These are phyloP conservation scores for Stichopus chloronotus DNA, from an alignment of 35 echinoderm and acorn worm genomes.

Conservation along the genomic window DNA sequence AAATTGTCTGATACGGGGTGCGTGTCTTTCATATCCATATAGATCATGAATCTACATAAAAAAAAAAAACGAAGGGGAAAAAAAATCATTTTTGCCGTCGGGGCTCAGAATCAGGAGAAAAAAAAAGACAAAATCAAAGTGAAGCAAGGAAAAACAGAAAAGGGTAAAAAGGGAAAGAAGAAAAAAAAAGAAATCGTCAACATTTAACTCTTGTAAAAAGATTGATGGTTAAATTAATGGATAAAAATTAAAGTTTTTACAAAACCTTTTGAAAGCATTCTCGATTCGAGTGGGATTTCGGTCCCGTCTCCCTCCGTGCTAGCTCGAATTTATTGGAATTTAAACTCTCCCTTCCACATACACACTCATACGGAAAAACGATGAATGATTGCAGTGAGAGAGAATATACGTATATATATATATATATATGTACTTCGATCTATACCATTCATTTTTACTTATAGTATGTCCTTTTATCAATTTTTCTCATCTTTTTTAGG, in stretches of 20 bases:
- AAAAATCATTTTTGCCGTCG: slow-evolving; percentile 28
- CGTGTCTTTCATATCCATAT: slow-evolving; percentile 21
- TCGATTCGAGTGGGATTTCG: no score
- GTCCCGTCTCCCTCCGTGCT: no score
- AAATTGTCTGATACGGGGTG: slow-evolving; percentile 36
- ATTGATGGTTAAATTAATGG: not conserved
- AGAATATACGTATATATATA: not conserved
- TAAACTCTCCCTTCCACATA: no score
- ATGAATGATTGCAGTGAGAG: no score
- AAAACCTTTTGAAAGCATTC: not conserved
- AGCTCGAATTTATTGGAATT: no score
- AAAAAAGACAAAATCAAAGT: not conserved
- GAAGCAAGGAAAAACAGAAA: not conserved
- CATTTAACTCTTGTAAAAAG: not conserved
- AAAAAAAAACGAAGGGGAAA: not conserved
- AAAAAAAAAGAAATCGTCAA: not conserved
- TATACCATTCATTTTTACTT: not conserved
- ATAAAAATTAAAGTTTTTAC: not conserved
- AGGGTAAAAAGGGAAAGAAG: not conserved
- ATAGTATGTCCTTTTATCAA: no score
- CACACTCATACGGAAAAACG: no score
- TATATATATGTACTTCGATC: no score
- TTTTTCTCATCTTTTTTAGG: no score
- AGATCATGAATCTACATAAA: not conserved
- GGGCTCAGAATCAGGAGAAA: not conserved